phyloP scores from a whole-genome alignment of 2,888 invertebrate genomes.

The Nemotelus pantherinus region DNA sequence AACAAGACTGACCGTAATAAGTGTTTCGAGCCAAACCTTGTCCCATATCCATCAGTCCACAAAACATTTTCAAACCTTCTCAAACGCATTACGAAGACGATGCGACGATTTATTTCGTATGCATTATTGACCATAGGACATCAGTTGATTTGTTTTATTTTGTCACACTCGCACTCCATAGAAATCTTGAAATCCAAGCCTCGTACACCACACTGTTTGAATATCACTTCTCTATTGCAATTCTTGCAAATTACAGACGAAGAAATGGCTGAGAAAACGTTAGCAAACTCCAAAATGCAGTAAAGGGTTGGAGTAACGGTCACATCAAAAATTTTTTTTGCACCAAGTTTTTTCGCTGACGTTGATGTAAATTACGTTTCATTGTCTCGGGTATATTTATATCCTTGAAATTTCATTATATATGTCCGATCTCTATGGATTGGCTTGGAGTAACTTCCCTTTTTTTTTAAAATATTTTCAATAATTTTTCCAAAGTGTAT shows the following conservation, averaged over 20 bases:
- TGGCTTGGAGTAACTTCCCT: too few species aligned
- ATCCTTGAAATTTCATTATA: too few species aligned
- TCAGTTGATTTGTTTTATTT: constrained; percentile 45
- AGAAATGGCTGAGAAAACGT: constrained; percentile 46
- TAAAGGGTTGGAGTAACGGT: too few species aligned
- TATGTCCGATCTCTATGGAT: too few species aligned
- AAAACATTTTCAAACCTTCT: constrained; percentile 48
- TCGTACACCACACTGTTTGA: too few species aligned
- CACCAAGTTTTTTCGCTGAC: too few species aligned
- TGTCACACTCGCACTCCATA: constrained; percentile 47
- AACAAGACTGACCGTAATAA: too few species aligned
- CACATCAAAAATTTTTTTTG: too few species aligned
- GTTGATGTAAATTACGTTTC: too few species aligned
- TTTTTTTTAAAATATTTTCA: too few species aligned
- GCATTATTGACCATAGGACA: constrained; percentile 47
- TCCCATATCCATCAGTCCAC: constrained; percentile 50
- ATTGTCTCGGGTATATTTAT: too few species aligned
- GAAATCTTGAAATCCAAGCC: constrained; percentile 52
- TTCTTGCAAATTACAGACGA: constrained; percentile 11
- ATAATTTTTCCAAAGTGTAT: too few species aligned
- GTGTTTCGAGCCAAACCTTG: neutral
- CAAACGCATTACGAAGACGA: constrained; percentile 53
- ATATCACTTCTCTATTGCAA: constrained; percentile 22
- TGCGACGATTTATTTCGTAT: constrained; percentile 53
- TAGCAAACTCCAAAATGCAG: constrained; percentile 49